Conservation (phyloP, 1,140 invertebrate species). For the Drosophila cardini region DNA sequence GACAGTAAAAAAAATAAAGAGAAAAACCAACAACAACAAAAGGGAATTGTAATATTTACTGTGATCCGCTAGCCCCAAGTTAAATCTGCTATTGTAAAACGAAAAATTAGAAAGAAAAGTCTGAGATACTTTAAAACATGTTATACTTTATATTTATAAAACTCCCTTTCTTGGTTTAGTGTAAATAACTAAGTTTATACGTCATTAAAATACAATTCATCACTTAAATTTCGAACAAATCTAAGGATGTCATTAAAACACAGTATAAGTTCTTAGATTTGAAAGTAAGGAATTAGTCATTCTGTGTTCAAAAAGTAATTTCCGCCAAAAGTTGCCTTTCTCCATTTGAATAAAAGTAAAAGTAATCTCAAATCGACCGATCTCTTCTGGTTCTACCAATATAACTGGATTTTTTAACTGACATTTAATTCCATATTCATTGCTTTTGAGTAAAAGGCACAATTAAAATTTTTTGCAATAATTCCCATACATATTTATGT, state of each 20-base stretch:
- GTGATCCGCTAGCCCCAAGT: neutral
- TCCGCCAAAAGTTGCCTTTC: conserved; percentile 8
- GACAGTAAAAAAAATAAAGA: conserved; percentile 13
- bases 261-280: neutral
- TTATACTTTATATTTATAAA: neutral
- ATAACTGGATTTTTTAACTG: neutral
- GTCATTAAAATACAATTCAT: no score
- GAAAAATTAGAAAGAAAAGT: neutral
- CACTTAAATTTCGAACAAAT: no score
- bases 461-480: conserved; percentile 9
- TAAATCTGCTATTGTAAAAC: neutral
- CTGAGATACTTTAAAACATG: neutral
- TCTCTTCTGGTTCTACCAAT: conserved; percentile 10
- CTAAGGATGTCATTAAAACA: no score
- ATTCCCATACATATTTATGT: conserved; percentile 4
- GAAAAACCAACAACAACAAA: conserved; percentile 7
- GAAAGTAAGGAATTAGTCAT: neutral
- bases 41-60: conserved; percentile 19
- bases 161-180: neutral
- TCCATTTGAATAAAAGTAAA: conserved; percentile 2
- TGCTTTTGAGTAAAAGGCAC: neutral
- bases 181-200: no score
- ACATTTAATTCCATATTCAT: conserved; percentile 15
- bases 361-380: neutral
- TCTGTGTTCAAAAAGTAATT: neutral